Evolutionary conservation across 2,113 vertebrate genomes (phyloP), one percentile per base, ranked within the genome.

Genomic region (Cryptotis parvus): DNA sequence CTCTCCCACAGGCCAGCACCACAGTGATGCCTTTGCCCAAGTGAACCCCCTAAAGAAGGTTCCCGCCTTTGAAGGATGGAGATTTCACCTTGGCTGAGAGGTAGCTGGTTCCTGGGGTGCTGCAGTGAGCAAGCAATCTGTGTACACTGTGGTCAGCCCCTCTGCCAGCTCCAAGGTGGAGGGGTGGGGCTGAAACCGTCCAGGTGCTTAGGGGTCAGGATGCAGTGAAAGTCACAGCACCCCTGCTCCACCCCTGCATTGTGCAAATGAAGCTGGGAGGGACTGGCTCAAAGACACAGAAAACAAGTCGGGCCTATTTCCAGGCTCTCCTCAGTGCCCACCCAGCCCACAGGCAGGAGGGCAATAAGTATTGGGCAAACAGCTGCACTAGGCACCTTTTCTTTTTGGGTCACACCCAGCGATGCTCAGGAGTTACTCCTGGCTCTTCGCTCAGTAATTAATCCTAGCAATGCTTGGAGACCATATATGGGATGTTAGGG

Each of bases 81-180:
- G 97, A 98, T 93, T 99, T 99, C 85, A 94, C 98, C 63, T 96
- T 99, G 81, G 98, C 98, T 3, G 99, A 99, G 86, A 99, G 99
- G 99, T 99, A 97, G 29, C 33, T 5, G 12, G 49, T n/a, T 66
- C 29, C 15, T 33, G 58, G 41, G 10, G 3, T 58, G 55, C 55
- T 58, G 22, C 55, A 58, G 55, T 20, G 22, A 6, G 22, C 22
- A 58, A 58, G 55, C 15, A 58, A 58, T 58, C 18, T 49, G 22
- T 58, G 55, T 58, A 18, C 55, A 58, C 55, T 18, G 55, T 58
- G 55, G 29, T 8, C 26, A 31, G 63, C 9, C 63, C 63, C 11
- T 31, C 27, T 12, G 31, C 27, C 63, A 29, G 63, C 35, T 69
- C 16, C 18, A 41, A 35, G 45, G 9, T 73, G 11, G 9, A 14